Percentiles rank a stretch among this genome's conserved stretches.
Conservation (phyloP, 2,888 invertebrate species). For the Agrotis exclamationis region DNA sequence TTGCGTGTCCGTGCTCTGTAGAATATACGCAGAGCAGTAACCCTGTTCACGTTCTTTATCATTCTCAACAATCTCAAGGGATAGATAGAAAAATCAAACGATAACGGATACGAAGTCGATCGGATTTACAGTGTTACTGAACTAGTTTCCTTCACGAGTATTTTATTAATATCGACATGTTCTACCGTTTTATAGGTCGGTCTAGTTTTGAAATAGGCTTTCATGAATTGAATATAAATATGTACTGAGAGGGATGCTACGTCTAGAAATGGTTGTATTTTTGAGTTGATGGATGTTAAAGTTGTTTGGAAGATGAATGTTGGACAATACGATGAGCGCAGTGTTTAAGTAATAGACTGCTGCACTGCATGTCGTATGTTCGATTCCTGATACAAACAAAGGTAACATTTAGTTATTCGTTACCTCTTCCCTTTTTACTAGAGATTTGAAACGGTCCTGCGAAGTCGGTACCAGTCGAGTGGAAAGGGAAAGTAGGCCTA, state of each 20-base stretch:
- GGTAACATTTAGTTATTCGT: too few species aligned
- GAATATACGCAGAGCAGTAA: neutral
- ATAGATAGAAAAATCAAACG: conserved; percentile 43
- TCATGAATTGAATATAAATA: neutral
- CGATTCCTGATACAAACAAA: too few species aligned
- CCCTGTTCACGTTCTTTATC: conserved; percentile 15
- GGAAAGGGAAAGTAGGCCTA: too few species aligned
- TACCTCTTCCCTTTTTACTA: too few species aligned
- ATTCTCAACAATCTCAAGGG: conserved; percentile 33
- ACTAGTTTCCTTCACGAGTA: conserved; percentile 16
- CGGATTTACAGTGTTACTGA: conserved; percentile 39
- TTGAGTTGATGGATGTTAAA: neutral
- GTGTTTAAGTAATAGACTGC: too few species aligned
- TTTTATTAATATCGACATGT: conserved; percentile 30
- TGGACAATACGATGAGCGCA: neutral
- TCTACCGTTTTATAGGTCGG: conserved; percentile 10
- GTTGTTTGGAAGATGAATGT: neutral
- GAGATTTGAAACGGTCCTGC: too few species aligned
- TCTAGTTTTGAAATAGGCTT: neutral
- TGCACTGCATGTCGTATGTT: too few species aligned
- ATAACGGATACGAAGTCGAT: conserved; percentile 38
- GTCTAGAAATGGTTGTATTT: neutral
- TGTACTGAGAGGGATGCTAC: neutral
- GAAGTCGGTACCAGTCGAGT: too few species aligned
- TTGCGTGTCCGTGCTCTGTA: neutral